Evolutionary conservation across 2,888 invertebrate genomes (phyloP).

Genomic region (Tipula unca): DNA sequence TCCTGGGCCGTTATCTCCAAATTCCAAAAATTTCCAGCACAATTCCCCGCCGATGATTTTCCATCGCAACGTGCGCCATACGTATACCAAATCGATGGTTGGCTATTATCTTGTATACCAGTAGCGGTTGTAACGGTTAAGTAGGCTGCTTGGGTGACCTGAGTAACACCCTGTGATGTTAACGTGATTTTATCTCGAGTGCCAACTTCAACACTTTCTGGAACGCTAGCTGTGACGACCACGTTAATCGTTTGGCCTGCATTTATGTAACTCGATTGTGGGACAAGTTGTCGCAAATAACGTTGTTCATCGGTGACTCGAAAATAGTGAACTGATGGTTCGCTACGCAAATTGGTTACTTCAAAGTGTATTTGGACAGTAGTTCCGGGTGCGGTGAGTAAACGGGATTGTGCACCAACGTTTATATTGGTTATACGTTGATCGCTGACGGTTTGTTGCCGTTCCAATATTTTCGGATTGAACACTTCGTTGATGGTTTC

Average conservation of each 20-base stretch:
- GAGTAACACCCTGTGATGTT: conserved; percentile 44
- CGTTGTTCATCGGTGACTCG: conserved; percentile 51
- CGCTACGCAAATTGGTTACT: conserved; percentile 60
- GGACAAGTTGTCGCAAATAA: conserved; percentile 49
- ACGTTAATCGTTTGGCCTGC: conserved; percentile 48
- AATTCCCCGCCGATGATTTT: conserved; percentile 45
- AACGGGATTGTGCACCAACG: conserved; percentile 43
- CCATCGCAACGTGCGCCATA: conserved; percentile 58
- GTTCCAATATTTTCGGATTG: background rate
- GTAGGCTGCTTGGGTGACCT: conserved; percentile 38
- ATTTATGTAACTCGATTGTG: conserved; percentile 32
- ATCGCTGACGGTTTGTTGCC: background rate
- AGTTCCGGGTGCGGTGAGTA: conserved; percentile 38
- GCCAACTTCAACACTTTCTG: conserved; percentile 44
- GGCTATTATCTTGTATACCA: conserved; percentile 45
- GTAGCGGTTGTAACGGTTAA: conserved; percentile 39
- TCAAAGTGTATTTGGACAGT: conserved; percentile 53
- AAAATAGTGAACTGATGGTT: conserved; percentile 48
- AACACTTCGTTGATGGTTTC: background rate
- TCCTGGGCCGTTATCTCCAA: conserved; percentile 60
- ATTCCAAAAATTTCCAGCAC: conserved; percentile 60
- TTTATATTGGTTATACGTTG: conserved; percentile 39
- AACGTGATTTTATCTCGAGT: conserved; percentile 56
- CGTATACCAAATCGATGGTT: conserved; percentile 52
- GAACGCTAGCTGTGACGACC: conserved; percentile 46